These are phyloP conservation scores for Mycteria americana DNA, from an alignment of 2,797 vertebrate genomes.

Conservation along the genomic window DNA sequence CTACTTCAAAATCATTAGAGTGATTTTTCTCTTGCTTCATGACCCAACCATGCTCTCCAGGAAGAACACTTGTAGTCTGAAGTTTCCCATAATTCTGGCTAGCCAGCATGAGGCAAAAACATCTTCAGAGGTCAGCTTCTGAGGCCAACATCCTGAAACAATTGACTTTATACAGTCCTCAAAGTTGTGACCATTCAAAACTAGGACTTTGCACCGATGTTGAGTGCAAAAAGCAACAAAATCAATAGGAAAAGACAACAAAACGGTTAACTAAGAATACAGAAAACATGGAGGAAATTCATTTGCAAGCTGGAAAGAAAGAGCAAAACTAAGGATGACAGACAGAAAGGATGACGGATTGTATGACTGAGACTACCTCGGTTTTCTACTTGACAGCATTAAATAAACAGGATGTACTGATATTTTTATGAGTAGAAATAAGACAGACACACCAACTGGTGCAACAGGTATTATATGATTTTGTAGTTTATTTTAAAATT, in stretches of 20 bases:
- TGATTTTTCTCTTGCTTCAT: neutral
- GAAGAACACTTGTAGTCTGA: neutral
- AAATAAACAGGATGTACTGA: neutral
- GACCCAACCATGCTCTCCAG: neutral
- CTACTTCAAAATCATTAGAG: neutral
- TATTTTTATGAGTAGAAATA: constrained; percentile 5
- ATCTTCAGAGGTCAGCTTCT: neutral
- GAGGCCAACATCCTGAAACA: neutral
- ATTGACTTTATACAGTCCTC: neutral
- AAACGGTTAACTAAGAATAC: neutral
- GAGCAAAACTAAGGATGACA: neutral
- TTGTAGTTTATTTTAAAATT: neutral
- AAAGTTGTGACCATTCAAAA: neutral
- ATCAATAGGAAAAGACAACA: neutral
- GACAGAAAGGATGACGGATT: neutral
- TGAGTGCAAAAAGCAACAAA: neutral
- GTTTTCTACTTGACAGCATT: neutral
- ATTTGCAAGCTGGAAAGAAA: neutral
- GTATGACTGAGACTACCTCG: neutral
- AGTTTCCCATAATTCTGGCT: neutral
- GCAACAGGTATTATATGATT: neutral
- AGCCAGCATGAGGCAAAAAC: neutral
- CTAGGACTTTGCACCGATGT: neutral
- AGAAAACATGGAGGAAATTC: neutral
- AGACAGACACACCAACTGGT: neutral